Evolutionary conservation across 2,797 vertebrate genomes (phyloP), one percentile per base, ranked within the genome.

Genomic region (Sebastes matsubarae): DNA sequence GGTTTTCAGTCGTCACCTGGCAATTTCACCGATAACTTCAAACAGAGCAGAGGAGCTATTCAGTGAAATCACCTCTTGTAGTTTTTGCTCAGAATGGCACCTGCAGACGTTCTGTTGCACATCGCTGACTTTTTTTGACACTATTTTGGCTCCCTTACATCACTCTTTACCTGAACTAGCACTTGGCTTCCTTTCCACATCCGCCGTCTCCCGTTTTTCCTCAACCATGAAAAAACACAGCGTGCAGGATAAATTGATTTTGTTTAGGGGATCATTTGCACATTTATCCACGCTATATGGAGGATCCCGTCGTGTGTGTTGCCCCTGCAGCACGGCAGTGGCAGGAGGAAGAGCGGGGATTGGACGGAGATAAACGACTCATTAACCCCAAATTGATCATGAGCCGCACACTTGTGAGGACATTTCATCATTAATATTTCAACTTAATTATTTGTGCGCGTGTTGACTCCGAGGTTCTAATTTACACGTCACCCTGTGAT

Each of bases 311-410:
- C 76, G 71, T 80, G 80, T 72, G 88, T 70, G 55, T 55, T 79
- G 79, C 66, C 78, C 85, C 30, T n/a, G 84, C 87, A 83, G 76
- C 63, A 22, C 20, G 6, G 72, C 65, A 18, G 64, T 22, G 78
- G 71, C 85, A 73, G 66, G 77, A 89, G 75, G 85, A 92, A 79
- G 86, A 88, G 81, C 77, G 64, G 75, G 70, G 89, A 94, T 88
- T 91, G 84, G 90, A 87, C 71, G 11, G 72, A 95, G 93, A 95
- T 93, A 88, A 95, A 96, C 84, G 89, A 95, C 89, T 95, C 94
- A 95, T 96, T 96, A 95, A 91, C 86, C 85, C 64, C 85, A 90
- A 93, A 96, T 95, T 95, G 95, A 95, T 95, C 92, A 94, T 74
- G 88, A 89, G 91, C 89, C 70, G 85, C 84, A 87, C 87, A 91